Conservation (phyloP, 2,888 invertebrate genomes). For the Incurvaria masculella region DNA sequence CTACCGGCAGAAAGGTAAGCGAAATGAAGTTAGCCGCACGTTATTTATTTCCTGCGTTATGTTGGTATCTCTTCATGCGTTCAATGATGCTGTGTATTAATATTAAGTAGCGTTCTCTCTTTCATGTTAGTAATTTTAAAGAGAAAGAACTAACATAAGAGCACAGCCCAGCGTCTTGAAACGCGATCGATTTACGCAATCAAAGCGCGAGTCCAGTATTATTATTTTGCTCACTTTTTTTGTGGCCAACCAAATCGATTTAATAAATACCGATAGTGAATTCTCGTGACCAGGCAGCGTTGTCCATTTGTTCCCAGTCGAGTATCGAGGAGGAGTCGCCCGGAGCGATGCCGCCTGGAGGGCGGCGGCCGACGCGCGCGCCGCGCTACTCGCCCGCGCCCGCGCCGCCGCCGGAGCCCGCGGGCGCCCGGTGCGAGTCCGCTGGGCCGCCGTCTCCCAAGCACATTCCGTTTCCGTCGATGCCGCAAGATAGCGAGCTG, state of each 20-base stretch:
- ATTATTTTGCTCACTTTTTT: too few relatives aligned
- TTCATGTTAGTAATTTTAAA: neutral
- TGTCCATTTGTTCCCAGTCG: neutral
- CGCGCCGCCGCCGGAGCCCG: conserved; percentile 14
- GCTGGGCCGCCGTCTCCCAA: conserved; percentile 62
- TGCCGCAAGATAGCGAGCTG: conserved; percentile 76
- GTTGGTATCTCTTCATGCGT: too few relatives aligned
- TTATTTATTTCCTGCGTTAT: neutral
- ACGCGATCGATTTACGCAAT: neutral
- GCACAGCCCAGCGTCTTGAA: neutral
- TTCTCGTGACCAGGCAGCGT: too few relatives aligned
- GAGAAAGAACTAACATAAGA: neutral
- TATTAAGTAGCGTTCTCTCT: neutral
- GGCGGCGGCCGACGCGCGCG: conserved; percentile 27
- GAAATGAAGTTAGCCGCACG: neutral
- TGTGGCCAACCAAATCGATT: too few relatives aligned
- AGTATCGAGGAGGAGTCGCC: conserved; percentile 13
- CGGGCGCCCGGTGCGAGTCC: conserved; percentile 26
- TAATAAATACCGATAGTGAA: too few relatives aligned
- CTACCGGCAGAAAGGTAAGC: neutral
- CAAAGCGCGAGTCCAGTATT: too few relatives aligned
- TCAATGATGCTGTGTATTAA: neutral
- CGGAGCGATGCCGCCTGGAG: conserved; percentile 16
- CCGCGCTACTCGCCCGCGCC: conserved; percentile 22
- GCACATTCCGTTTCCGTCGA: conserved; percentile 77